A percentile compares a stretch with the other conserved stretches of the same genome.
Conservation (phyloP, 2,888 invertebrate species). For the Xylota sylvarum region DNA sequence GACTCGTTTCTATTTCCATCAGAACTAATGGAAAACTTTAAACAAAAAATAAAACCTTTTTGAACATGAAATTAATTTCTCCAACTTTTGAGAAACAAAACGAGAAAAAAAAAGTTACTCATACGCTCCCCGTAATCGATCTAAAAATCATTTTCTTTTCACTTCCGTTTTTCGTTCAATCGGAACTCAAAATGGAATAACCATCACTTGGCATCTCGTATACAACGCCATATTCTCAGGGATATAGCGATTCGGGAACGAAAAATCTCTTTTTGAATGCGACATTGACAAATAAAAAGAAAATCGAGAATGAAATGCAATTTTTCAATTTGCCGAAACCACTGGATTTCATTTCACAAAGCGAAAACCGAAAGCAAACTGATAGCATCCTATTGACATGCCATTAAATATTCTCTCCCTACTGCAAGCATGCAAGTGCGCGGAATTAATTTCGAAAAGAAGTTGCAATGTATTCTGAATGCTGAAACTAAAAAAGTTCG, state of each 20-base stretch:
- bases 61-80: conserved; percentile 34
- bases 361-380: conserved; percentile 45
- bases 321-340: conserved; percentile 73
- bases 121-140: conserved; percentile 39
- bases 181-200: conserved; percentile 22
- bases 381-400: conserved; percentile 75
- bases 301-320: conserved; percentile 74
- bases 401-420: conserved; percentile 61
- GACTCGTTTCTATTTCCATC: neutral
- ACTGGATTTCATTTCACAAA: conserved; percentile 63
- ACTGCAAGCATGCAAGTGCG: conserved; percentile 53
- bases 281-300: conserved; percentile 57
- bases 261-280: conserved; percentile 63
- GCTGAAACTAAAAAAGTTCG: conserved; percentile 30
- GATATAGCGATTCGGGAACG: conserved; percentile 12
- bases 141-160: conserved; percentile 19
- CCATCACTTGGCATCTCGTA: conserved; percentile 37
- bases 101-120: conserved; percentile 49
- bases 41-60: neutral
- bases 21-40: conserved; percentile 15
- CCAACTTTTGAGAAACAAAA: conserved; percentile 16
- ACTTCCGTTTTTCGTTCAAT: neutral
- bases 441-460: conserved; percentile 72
- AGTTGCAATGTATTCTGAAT: conserved; percentile 24
- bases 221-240: conserved; percentile 22